A percentile compares a stretch with the other conserved stretches of the same genome.
Evolutionary conservation across 2,888 invertebrate species (phyloP).

Genomic region (Lucinisca nassula): DNA sequence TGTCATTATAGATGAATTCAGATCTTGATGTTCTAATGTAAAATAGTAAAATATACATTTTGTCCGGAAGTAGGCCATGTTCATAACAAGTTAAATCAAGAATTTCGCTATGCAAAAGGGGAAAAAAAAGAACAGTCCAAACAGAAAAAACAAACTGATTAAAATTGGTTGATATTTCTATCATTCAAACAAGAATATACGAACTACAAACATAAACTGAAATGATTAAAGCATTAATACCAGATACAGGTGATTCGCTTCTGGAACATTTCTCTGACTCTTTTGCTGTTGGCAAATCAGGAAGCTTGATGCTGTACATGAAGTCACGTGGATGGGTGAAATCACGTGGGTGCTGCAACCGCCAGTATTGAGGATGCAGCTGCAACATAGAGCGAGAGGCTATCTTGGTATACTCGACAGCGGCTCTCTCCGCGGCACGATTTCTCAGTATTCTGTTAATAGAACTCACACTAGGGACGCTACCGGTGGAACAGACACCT

Average conservation of each 20-base stretch:
- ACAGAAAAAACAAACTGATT: too few species aligned
- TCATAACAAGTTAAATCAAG: too few species aligned
- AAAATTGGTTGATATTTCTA: too few species aligned
- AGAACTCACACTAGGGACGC: conserved; percentile 98
- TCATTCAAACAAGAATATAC: too few species aligned
- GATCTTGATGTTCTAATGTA: too few species aligned
- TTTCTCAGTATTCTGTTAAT: conserved; percentile 98
- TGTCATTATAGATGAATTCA: too few species aligned
- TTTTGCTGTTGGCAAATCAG: conserved; percentile 24
- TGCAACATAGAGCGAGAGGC: conserved; percentile 74
- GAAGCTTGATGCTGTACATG: conserved; percentile 27
- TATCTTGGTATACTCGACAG: conserved; percentile 95
- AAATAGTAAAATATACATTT: too few species aligned
- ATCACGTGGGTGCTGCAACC: conserved; percentile 44
- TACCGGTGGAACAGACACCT: conserved; percentile 97
- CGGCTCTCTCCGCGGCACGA: conserved; percentile 98
- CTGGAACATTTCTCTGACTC: background rate
- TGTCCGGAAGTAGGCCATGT: too few species aligned
- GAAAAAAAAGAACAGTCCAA: too few species aligned
- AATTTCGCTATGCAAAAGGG: too few species aligned
- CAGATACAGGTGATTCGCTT: conserved; percentile 14
- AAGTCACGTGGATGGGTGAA: conserved; percentile 42
- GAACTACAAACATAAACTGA: too few species aligned
- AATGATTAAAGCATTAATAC: conserved; percentile 1
- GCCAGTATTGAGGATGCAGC: conserved; percentile 70